Base-by-base conservation (phyloP, 1,140 invertebrate genomes). In the Drosophila baimaii region DNA sequence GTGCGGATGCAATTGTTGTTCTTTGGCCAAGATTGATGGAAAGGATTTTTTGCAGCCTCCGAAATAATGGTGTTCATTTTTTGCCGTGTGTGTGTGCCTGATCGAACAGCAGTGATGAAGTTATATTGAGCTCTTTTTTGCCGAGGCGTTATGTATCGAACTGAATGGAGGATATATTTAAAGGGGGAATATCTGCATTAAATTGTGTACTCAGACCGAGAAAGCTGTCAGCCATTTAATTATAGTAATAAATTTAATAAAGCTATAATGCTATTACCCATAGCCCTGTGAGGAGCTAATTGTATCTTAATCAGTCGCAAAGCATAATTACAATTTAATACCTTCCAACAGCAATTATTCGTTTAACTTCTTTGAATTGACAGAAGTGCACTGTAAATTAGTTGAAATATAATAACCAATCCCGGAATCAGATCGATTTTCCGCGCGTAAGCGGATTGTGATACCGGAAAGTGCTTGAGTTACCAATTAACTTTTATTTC, bases 401-500 rank as follows among this genome's bases (percentile, higher is more conserved):
- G 35, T 23, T 39, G 7, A 49, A 62, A 43, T 69, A 2, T 39
- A 29, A 59, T 47, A 31, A 27, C 39, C 13, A 47, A 21, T 35
- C 17, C 23, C 25, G 61, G 17, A 46, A 39, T 27, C 62, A 39
- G 23, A 63, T 65, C 41, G 61, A 66, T 66, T 63, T 63, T 44
- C 17, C 8, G 9, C 25, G 9, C 12, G 3, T 66, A 69, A 66
- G 44, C 44, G 27, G 61, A 66, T 52, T 66, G 27, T 13, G 33
- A 43, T 43, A 35, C 19, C 37, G 61, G 47, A 75, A 82, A 83
- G 71, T 76, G 43, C 55, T 65, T 71, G 51, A 63, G 63, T 58
- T 65, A 63, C 66, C 46, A 84, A 84, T 84, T 85, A 84, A 72
- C 37, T 77, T 77, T 77, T 66, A 77, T 75, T 72, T 61, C 49